These are phyloP conservation scores for Phalacrocorax carbo DNA, from an alignment of 2,113 vertebrate genomes.

Conservation along the genomic window DNA sequence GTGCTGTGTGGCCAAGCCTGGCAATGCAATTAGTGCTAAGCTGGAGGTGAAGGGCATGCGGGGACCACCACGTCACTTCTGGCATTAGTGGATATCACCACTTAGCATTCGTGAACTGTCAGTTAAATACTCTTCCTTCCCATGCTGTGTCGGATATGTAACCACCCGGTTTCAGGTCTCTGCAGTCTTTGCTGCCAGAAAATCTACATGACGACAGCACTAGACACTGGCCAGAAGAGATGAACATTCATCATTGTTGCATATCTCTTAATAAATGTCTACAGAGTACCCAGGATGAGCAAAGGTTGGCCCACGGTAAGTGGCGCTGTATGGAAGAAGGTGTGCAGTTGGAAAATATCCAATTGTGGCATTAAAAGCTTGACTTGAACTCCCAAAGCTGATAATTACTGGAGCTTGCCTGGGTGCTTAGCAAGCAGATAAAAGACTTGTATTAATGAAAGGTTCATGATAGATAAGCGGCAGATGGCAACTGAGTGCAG, in stretches of 20 bases:
- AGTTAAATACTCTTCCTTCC: not conserved
- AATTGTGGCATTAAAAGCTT: not conserved
- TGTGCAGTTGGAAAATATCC: not conserved
- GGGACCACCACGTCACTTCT: fast-evolving
- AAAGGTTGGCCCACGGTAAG: not conserved
- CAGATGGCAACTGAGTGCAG: not conserved
- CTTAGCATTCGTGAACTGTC: not conserved
- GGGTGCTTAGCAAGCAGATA: not conserved
- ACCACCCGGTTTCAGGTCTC: not conserved
- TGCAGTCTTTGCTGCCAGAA: not conserved
- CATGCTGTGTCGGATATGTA: not conserved
- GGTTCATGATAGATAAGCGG: not conserved
- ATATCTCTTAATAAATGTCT: not conserved
- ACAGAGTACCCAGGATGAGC: not conserved
- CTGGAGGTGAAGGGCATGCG: not conserved
- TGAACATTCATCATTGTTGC: fast-evolving
- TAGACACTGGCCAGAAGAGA: not conserved
- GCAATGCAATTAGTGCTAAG: not conserved
- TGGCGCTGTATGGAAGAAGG: not conserved
- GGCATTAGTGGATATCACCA: not conserved
- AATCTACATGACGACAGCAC: fast-evolving
- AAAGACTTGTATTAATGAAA: not conserved
- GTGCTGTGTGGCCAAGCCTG: not conserved
- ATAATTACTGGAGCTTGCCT: not conserved
- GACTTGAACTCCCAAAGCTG: not conserved